Evolutionary conservation across 2,113 vertebrate genomes (phyloP).

Genomic region (human (Homo sapiens)): GRCh38 chr12:49958001-49958500

Average conservation of each 20-base stretch:
- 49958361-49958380: background rate
- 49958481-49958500: background rate
- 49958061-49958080: background rate
- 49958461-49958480: background rate
- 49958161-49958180: background rate
- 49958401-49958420: background rate
- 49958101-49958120: background rate
- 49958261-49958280: background rate
- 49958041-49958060: background rate
- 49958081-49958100: background rate
- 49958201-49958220: background rate
- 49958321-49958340: background rate
- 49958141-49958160: background rate
- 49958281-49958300: background rate
- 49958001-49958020: background rate
- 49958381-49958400: background rate
- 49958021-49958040: background rate
- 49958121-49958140: background rate
- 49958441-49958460: background rate
- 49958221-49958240: background rate
- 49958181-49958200: background rate
- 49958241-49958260: background rate
- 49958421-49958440: background rate
- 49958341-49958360: background rate
- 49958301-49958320: background rate